Percentiles rank a stretch among this genome's conserved stretches.
Evolutionary conservation across 2,888 invertebrate species (phyloP).

Genomic region (Drosophila prostipennis): DNA sequence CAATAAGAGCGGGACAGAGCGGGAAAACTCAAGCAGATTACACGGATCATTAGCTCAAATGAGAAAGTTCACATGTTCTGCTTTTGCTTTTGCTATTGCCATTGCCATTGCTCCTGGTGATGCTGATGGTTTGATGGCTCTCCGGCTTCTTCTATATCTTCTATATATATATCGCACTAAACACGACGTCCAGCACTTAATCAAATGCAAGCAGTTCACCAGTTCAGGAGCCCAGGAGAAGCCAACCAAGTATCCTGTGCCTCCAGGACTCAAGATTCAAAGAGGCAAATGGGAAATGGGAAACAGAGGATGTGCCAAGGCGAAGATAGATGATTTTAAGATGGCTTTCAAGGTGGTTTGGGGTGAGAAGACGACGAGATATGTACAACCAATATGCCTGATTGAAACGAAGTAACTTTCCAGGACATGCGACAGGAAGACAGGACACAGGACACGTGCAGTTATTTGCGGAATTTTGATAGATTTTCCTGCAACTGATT

Average conservation of each 20-base stretch:
- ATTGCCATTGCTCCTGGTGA: background rate
- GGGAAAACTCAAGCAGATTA: conserved; percentile 58
- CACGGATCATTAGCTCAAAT: conserved; percentile 75
- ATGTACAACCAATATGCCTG: conserved; percentile 59
- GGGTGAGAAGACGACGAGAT: background rate
- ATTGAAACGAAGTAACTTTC: conserved; percentile 67
- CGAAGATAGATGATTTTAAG: conserved; percentile 26
- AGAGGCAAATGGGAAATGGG: background rate
- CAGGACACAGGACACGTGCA: conserved; percentile 56
- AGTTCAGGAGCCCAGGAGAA: conserved; percentile 2
- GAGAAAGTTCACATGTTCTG: conserved; percentile 72
- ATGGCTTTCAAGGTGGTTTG: background rate
- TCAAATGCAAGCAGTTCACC: conserved; percentile 59
- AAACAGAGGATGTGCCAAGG: background rate
- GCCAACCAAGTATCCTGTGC: conserved; percentile 17
- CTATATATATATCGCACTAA: conserved; percentile 45
- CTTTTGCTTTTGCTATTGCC: background rate
- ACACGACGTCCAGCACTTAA: conserved; percentile 71
- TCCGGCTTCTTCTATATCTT: conserved; percentile 24
- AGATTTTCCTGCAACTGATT: conserved; percentile 65
- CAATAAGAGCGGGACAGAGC: background rate
- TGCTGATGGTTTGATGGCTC: conserved; percentile 4
- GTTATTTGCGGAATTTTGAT: conserved; percentile 73
- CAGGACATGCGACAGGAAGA: conserved; percentile 35
- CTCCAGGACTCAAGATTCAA: background rate